Base-by-base conservation (phyloP, 2,888 invertebrate species). In the Spatulosminthurus flaviceps region DNA sequence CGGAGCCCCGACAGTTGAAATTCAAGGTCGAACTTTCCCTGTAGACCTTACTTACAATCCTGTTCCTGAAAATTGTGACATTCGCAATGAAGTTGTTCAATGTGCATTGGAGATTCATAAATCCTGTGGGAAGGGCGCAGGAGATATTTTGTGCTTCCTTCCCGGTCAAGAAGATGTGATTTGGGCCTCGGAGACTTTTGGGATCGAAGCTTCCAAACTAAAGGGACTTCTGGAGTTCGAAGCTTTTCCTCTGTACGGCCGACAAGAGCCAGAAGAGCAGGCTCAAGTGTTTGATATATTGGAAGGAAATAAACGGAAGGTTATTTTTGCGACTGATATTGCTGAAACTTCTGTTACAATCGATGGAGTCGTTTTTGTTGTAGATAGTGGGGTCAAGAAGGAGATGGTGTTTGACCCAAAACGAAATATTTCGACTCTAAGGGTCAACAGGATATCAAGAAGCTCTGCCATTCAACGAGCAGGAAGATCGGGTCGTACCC, bases 271-370 rank as follows among this genome's bases (percentile, higher is more conserved):
- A 28, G 85, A 86, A 13, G 87, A 88, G 34, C 88, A 88, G 71
- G 84, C 86, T 66, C 72, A 81, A 34, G 87, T 88, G 0, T 88
- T 88, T 83, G 76, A 79, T 11, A 80, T 84, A 28, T 43, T 43
- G 0, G 28, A 11, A 1, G 22, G 29, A 28, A 22, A 16, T 1
- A 71, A 22, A 1, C 82, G 88, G 60, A 88, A 88, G 83, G 83
- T 88, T 16, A 86, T 88, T 2, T 87, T 88, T 34, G 34, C 34
- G 5, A 34, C 34, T 7, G 34, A 51, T 51, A 16, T 51, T 51
- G 51, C 88, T 4, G 88, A 88, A 81, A 88, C 88, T 1, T 88
- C 88, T 5, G 83, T 88, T 2, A 88, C 88, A 5, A 88, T 88
- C 67, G 87, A 87, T 42, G 88, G 87, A 7, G 86, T 88, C 19